A percentile compares a stretch with the other conserved stretches of the same genome.
Conservation (phyloP, 2,113 vertebrate genomes). For the Ictalurus punctatus region DNA sequence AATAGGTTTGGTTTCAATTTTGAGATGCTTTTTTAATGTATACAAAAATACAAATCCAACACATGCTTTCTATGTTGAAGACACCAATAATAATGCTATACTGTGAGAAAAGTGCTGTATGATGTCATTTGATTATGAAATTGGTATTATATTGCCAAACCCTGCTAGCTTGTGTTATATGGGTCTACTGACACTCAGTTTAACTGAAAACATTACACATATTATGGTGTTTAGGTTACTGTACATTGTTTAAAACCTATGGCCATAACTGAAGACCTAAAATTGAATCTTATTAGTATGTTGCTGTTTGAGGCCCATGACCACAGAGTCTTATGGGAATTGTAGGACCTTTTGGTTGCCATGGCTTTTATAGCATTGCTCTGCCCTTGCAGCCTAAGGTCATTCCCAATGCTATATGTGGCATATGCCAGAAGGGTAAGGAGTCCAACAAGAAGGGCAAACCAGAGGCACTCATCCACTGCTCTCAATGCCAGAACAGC, state of each 20-base stretch:
- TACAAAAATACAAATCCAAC: background rate
- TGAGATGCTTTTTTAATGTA: background rate
- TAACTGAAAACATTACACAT: background rate
- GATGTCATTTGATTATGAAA: background rate
- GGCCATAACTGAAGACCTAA: background rate
- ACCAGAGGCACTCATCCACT: constrained; percentile 95
- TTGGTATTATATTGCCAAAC: background rate
- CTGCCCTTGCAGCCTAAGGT: constrained; percentile 99
- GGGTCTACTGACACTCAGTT: background rate
- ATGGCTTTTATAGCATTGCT: constrained; percentile 96
- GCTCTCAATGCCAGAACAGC: constrained; percentile 98
- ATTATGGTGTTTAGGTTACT: background rate
- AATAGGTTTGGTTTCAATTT: background rate
- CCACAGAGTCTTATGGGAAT: constrained; percentile 31
- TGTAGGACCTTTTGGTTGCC: constrained; percentile 67
- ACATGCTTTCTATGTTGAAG: background rate
- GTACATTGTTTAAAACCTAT: background rate
- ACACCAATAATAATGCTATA: background rate
- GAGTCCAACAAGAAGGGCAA: constrained; percentile 97
- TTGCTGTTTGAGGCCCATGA: constrained; percentile 40
- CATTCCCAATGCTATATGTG: constrained; percentile 99
- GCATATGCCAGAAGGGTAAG: constrained; percentile 99
- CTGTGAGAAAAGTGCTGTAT: background rate
- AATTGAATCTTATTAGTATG: background rate
- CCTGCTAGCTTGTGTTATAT: background rate